These are phyloP conservation scores for Gymnogyps californianus DNA, from an alignment of 2,113 vertebrate genomes.

Conservation along the genomic window DNA sequence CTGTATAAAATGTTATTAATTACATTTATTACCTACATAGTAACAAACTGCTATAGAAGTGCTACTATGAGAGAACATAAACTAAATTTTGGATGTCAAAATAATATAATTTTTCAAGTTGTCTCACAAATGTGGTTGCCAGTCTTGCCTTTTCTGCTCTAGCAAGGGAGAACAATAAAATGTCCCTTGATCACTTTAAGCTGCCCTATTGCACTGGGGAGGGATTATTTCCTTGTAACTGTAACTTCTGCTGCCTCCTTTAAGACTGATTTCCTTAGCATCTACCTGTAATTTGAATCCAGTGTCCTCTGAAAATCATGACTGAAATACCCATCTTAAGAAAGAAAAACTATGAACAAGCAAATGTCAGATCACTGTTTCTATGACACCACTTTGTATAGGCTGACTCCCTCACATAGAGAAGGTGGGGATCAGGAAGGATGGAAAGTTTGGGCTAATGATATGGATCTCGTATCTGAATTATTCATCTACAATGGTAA, in stretches of 20 bases:
- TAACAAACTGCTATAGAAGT: background rate
- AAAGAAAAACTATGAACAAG: background rate
- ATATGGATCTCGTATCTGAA: background rate
- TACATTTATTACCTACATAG: background rate
- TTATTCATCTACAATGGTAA: background rate
- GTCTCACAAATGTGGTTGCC: background rate
- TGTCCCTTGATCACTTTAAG: background rate
- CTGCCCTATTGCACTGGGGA: fast-evolving
- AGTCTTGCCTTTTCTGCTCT: background rate
- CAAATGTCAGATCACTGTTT: background rate
- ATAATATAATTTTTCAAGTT: background rate
- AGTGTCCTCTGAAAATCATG: background rate
- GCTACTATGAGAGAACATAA: background rate
- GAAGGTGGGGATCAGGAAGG: background rate
- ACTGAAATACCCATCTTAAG: background rate
- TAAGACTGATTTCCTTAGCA: background rate
- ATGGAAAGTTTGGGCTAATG: background rate
- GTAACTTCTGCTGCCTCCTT: background rate
- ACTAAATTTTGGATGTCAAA: background rate
- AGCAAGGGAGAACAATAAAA: background rate
- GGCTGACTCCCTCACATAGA: background rate
- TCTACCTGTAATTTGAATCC: background rate
- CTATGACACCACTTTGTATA: background rate
- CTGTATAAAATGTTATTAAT: background rate
- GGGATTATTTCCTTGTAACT: background rate